Conservation (phyloP, 2,888 invertebrate species). For the Xylota segnis region DNA sequence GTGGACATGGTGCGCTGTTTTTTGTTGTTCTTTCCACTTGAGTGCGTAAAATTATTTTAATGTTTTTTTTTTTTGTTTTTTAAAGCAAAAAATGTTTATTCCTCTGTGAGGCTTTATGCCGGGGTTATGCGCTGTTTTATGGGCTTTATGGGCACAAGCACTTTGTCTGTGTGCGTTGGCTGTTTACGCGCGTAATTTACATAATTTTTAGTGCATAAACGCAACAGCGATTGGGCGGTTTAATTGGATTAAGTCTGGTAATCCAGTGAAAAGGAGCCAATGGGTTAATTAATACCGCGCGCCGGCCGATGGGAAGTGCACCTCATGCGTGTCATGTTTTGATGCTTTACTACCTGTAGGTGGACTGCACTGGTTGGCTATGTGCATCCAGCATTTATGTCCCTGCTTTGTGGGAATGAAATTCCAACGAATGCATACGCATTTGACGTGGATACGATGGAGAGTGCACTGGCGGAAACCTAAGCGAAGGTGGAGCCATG, state of each 20-base stretch:
- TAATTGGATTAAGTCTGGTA: constrained; percentile 40
- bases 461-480: no score
- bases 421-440: no score
- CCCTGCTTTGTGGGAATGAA: no score
- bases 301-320: neutral
- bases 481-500: no score
- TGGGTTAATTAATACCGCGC: constrained; percentile 13
- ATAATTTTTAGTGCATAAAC: constrained; percentile 71
- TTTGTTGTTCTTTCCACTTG: constrained; percentile 47
- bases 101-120: neutral
- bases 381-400: no score
- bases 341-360: constrained; percentile 17
- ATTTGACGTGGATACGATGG: no score
- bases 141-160: constrained; percentile 17
- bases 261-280: constrained; percentile 9
- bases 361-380: no score
- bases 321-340: constrained; percentile 7
- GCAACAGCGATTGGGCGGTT: constrained; percentile 46
- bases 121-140: constrained; percentile 26
- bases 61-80: constrained; percentile 21
- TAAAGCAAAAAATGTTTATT: neutral
- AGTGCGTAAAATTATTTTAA: constrained; percentile 54
- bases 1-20: constrained; percentile 38
- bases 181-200: constrained; percentile 61
- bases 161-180: constrained; percentile 17